These are phyloP conservation scores for Herpetotheres cachinnans DNA, from an alignment of 2,113 vertebrate genomes.

Conservation along the genomic window DNA sequence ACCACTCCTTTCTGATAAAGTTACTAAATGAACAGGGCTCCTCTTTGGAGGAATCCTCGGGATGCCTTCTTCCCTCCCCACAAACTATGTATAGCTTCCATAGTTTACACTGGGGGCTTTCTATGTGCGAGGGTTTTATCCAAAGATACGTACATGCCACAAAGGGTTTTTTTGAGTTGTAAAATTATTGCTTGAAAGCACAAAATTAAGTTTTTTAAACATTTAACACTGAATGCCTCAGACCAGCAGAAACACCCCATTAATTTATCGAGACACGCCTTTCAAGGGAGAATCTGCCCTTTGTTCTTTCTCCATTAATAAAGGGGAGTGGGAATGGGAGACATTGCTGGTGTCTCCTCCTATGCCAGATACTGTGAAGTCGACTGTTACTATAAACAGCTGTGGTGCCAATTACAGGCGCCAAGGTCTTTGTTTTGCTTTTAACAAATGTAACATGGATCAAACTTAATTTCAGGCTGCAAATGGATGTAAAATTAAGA, in stretches of 20 bases:
- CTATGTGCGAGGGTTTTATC: background rate
- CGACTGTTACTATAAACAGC: background rate
- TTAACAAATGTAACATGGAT: background rate
- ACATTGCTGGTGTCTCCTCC: background rate
- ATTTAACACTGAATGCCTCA: background rate
- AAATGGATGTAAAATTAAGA: conserved; percentile 27
- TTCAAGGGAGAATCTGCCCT: background rate
- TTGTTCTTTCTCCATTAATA: background rate
- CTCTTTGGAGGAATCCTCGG: background rate
- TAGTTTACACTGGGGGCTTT: background rate
- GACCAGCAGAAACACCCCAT: background rate
- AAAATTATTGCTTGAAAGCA: background rate
- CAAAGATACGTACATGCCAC: background rate
- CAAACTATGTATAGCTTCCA: background rate
- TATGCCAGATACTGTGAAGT: background rate
- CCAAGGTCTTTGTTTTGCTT: conserved; percentile 23
- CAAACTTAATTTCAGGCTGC: conserved; percentile 30
- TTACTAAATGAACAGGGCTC: background rate
- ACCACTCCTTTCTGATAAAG: background rate
- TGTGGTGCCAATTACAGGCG: background rate
- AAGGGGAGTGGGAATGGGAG: background rate
- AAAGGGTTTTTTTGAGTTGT: background rate
- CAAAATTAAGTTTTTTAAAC: background rate
- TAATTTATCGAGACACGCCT: background rate
- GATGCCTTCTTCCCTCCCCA: background rate